A percentile compares a stretch with the other conserved stretches of the same genome.
Evolutionary conservation across 2,888 invertebrate species (phyloP).

Genomic region (Hoplodrina ambigua): DNA sequence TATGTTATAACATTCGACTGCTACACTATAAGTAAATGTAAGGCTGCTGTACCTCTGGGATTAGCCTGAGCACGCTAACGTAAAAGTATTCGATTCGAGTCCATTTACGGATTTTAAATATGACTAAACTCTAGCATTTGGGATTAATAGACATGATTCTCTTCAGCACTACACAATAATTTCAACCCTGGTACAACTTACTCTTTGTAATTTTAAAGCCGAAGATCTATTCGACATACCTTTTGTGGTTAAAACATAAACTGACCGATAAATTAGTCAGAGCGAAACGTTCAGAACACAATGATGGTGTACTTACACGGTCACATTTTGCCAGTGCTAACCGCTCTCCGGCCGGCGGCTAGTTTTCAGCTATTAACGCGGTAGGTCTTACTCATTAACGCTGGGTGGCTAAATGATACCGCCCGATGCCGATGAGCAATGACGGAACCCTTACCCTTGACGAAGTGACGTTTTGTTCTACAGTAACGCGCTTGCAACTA

Average conservation of each 20-base stretch:
- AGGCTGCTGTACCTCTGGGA: no score
- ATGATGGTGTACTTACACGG: slow-evolving; percentile 67
- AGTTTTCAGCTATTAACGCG: slow-evolving; percentile 88
- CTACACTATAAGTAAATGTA: no score
- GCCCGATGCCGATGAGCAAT: slow-evolving; percentile 72
- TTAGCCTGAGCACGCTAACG: no score
- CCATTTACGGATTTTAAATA: no score
- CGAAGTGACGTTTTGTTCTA: slow-evolving; percentile 57
- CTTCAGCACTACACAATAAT: background rate
- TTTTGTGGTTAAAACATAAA: slow-evolving; percentile 23
- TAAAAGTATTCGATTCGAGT: no score
- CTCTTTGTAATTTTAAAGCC: background rate
- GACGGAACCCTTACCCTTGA: slow-evolving; percentile 71
- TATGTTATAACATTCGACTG: no score
- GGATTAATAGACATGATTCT: background rate
- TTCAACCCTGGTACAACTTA: background rate
- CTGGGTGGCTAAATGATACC: slow-evolving; percentile 82
- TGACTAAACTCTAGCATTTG: no score
- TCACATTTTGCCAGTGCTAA: slow-evolving; percentile 78
- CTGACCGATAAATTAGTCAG: slow-evolving; percentile 49
- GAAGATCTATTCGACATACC: background rate
- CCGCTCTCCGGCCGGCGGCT: slow-evolving; percentile 80
- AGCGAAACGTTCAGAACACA: slow-evolving; percentile 60
- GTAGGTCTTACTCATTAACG: slow-evolving; percentile 88
- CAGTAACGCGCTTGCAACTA: slow-evolving; percentile 25